These are phyloP conservation scores for Endotricha flammealis DNA, from an alignment of 2,888 invertebrate species.

Conservation along the genomic window DNA sequence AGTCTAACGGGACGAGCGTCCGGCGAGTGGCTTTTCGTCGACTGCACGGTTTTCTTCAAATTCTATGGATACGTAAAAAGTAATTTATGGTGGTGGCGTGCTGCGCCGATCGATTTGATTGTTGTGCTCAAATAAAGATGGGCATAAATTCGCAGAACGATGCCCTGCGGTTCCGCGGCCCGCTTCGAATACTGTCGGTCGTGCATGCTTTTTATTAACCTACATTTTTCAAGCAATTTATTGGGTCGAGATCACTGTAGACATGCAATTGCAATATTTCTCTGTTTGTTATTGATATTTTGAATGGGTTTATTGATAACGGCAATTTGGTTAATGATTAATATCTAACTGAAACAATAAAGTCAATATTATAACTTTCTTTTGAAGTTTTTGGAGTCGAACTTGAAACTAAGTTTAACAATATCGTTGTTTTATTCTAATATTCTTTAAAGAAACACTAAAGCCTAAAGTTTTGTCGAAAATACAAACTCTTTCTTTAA, in stretches of 20 bases:
- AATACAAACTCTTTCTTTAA: too few species aligned
- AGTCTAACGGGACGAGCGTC: constrained; percentile 31
- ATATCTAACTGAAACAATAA: too few species aligned
- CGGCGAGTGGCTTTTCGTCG: constrained; percentile 39
- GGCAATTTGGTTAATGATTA: too few species aligned
- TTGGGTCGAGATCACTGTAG: not conserved
- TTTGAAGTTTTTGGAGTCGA: too few species aligned
- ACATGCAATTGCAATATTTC: not conserved
- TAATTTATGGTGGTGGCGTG: constrained; percentile 71
- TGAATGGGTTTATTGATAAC: not conserved
- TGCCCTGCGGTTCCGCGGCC: constrained; percentile 2
- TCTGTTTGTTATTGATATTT: not conserved
- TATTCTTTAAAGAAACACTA: too few species aligned
- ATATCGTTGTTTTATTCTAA: too few species aligned
- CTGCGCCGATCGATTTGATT: constrained; percentile 58
- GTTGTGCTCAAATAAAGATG: constrained; percentile 59
- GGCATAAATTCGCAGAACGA: constrained; percentile 49
- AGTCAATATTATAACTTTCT: too few species aligned
- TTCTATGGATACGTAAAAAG: constrained; percentile 60
- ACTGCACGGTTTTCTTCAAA: constrained; percentile 52
- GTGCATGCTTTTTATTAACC: constrained; percentile 7
- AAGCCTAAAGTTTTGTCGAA: too few species aligned
- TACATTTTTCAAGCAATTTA: constrained; percentile 1
- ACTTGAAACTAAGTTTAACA: too few species aligned
- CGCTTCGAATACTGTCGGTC: constrained; percentile 2